Evolutionary conservation across 2,888 invertebrate species (phyloP).

Genomic region (Amblyjoppa fuscipennis): DNA sequence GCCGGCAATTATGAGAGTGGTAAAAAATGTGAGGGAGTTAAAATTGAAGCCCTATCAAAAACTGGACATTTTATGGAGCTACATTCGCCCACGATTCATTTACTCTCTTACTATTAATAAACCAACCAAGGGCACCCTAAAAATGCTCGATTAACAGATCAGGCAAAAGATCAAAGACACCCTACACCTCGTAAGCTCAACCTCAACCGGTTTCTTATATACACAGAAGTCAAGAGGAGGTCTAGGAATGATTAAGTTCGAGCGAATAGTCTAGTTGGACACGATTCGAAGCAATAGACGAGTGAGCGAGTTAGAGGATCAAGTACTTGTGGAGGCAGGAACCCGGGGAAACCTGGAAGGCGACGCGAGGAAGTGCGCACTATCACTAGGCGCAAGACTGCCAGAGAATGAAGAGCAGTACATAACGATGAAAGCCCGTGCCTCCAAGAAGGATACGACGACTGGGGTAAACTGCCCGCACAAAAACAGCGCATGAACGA

Average conservation of each 20-base stretch:
- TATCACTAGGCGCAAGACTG: not conserved
- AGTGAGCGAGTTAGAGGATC: not conserved
- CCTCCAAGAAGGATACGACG: not conserved
- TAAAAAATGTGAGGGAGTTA: slow-evolving; percentile 3
- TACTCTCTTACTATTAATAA: slow-evolving; percentile 30
- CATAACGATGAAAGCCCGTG: not conserved
- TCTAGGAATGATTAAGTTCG: slow-evolving; percentile 18
- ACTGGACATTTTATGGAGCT: slow-evolving; percentile 13
- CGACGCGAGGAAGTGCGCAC: not conserved
- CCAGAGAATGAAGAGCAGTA: not conserved
- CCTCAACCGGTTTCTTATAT: slow-evolving; percentile 23
- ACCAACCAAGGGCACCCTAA: not conserved
- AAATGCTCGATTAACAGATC: slow-evolving; percentile 16
- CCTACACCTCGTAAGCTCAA: slow-evolving; percentile 17
- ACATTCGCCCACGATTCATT: slow-evolving; percentile 36
- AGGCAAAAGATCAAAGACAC: slow-evolving; percentile 11
- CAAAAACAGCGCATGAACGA: slow-evolving; percentile 30
- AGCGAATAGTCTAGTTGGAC: not conserved
- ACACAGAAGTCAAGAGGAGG: not conserved
- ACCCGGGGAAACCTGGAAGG: not conserved
- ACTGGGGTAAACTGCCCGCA: not conserved
- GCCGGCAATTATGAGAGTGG: not conserved
- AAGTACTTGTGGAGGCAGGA: not conserved
- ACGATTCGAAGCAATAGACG: not conserved
- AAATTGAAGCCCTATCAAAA: slow-evolving; percentile 52